phyloP scores from a whole-genome alignment of 2,888 invertebrate genomes.

The Rhaphigaster nebulosa region DNA sequence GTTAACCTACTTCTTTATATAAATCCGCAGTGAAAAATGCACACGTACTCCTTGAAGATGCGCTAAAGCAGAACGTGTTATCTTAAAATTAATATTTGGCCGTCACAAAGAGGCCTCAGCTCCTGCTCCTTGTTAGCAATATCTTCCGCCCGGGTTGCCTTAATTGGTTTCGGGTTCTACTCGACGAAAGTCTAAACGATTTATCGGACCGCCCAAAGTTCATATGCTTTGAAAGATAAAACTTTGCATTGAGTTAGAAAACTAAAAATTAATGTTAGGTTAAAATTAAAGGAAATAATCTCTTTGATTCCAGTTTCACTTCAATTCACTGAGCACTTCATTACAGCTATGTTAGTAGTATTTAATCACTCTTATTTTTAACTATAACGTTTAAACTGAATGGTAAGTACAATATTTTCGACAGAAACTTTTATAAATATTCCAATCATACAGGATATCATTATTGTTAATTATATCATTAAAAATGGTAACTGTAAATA shows the following conservation, averaged over 20 bases:
- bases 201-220: background rate
- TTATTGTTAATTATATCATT: too few relatives aligned
- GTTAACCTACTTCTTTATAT: background rate
- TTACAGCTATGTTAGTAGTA: background rate
- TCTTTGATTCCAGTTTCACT: background rate
- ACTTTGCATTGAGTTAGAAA: background rate
- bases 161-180: background rate
- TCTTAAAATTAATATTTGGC: constrained; percentile 9
- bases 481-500: too few relatives aligned
- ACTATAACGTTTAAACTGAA: background rate
- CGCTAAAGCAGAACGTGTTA: background rate
- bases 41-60: background rate
- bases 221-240: background rate
- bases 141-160: background rate
- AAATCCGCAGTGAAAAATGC: background rate
- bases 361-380: background rate
- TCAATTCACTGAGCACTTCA: background rate
- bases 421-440: too few relatives aligned
- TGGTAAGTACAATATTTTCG: too few relatives aligned
- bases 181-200: background rate
- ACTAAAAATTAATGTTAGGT: background rate
- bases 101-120: background rate
- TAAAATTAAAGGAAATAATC: background rate
- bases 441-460: too few relatives aligned
- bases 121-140: background rate